These are phyloP conservation scores for Drosophila teissieri DNA, from an alignment of 1,140 invertebrate species.

Conservation along the genomic window DNA sequence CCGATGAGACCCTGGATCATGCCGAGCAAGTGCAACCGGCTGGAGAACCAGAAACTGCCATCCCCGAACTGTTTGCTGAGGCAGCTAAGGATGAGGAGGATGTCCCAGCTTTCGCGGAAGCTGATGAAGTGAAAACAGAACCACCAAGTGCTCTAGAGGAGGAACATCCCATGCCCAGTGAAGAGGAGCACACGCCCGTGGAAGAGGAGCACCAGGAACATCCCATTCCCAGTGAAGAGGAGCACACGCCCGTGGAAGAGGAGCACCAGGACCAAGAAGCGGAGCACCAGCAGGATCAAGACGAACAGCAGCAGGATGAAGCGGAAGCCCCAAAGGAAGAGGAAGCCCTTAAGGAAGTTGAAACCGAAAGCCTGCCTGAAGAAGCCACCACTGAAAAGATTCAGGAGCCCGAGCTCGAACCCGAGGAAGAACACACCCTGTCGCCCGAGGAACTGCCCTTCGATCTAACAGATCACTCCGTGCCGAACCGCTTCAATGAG, in stretches of 20 bases:
- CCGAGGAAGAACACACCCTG: slow-evolving; percentile 48
- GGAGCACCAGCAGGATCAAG: slow-evolving; percentile 6
- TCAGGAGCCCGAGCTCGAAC: slow-evolving; percentile 9
- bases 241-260: slow-evolving; percentile 17
- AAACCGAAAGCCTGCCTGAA: slow-evolving; percentile 24
- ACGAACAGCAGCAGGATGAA: slow-evolving; percentile 9
- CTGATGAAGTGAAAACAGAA: not conserved
- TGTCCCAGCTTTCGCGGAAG: too few relatives aligned
- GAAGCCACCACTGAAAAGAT: slow-evolving; percentile 33
- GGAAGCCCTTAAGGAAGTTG: slow-evolving; percentile 1
- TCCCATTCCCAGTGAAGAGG: not conserved
- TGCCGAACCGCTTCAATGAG: slow-evolving; percentile 51
- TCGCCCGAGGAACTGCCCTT: slow-evolving; percentile 76
- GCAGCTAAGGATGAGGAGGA: slow-evolving; percentile 31
- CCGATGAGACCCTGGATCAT: slow-evolving; percentile 53
- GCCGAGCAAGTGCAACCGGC: slow-evolving; percentile 17
- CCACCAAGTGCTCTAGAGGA: not conserved
- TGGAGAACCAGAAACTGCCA: slow-evolving; percentile 6
- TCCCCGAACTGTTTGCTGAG: slow-evolving; percentile 42
- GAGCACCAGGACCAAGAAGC: slow-evolving; percentile 33
- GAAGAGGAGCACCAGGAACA: slow-evolving; percentile 46
- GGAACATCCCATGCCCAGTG: not conserved
- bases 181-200: not conserved
- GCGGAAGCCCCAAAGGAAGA: slow-evolving; percentile 2
- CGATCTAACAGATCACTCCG: slow-evolving; percentile 53